Percentiles rank a stretch among this genome's conserved stretches.
phyloP scores from a whole-genome alignment of 2,888 invertebrate genomes.

The Ophion ventricosus region DNA sequence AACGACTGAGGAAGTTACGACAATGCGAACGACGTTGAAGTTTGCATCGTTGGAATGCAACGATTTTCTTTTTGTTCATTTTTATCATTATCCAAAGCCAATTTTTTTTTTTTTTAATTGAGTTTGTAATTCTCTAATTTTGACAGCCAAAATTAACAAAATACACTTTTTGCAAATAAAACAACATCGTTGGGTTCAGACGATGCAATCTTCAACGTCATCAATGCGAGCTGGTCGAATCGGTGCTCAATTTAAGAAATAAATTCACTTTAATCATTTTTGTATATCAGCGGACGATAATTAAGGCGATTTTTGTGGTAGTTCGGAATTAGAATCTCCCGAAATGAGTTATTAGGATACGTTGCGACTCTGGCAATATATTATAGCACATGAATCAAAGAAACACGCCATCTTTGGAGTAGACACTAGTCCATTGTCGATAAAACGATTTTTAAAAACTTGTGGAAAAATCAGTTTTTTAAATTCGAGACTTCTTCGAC shows the following conservation, averaged over 20 bases:
- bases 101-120: too few species aligned
- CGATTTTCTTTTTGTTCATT: too few species aligned
- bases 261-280: slow-evolving; percentile 20
- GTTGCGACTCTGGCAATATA: background rate
- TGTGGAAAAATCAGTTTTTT: background rate
- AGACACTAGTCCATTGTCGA: background rate
- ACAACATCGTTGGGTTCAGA: too few species aligned
- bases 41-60: too few species aligned
- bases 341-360: background rate
- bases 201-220: too few species aligned
- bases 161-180: too few species aligned
- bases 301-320: background rate
- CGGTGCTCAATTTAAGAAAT: slow-evolving; percentile 16
- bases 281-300: background rate
- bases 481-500: slow-evolving; percentile 20
- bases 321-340: background rate
- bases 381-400: background rate
- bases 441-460: background rate
- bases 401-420: background rate
- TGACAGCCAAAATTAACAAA: too few species aligned
- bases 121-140: too few species aligned
- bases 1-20: slow-evolving; percentile 27
- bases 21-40: background rate
- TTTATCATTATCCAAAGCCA: too few species aligned
- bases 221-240: slow-evolving; percentile 33